These are phyloP conservation scores for Hypercompe scribonia DNA, from an alignment of 2,888 invertebrate species.

Conservation along the genomic window DNA sequence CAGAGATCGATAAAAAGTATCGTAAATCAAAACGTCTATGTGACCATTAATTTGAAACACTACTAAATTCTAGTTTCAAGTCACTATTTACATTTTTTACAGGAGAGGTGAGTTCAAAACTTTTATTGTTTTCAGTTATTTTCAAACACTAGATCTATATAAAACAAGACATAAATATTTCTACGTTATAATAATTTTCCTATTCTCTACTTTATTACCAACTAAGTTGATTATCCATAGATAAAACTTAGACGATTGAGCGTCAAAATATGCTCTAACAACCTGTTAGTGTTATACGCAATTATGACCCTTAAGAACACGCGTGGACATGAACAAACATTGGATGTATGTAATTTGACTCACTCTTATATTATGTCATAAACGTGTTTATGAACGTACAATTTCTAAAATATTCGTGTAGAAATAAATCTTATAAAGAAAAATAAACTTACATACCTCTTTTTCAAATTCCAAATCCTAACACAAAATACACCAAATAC, in stretches of 20 bases:
- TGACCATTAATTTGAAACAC: no score
- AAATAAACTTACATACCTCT: constrained; percentile 29
- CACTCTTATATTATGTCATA: background rate
- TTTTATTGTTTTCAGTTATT: no score
- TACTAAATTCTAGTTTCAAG: no score
- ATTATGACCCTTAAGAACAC: constrained; percentile 17
- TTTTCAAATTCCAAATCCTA: constrained; percentile 24
- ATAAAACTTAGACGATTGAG: background rate
- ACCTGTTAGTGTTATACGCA: constrained; percentile 6
- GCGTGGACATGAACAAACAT: background rate
- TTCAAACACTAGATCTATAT: background rate
- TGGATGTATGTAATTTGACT: background rate
- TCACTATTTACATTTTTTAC: no score
- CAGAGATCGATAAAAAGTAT: no score
- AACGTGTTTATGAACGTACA: background rate
- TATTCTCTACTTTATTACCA: background rate
- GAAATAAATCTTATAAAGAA: background rate
- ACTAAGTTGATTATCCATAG: background rate
- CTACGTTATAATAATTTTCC: background rate
- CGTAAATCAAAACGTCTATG: no score
- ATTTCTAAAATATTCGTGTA: background rate
- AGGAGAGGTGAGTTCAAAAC: no score
- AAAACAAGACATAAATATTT: background rate
- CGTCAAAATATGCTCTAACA: background rate
- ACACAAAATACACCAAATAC: constrained; percentile 9